Conservation (phyloP, 2,113 vertebrate genomes). For the Phalacrocorax aristotelis region DNA sequence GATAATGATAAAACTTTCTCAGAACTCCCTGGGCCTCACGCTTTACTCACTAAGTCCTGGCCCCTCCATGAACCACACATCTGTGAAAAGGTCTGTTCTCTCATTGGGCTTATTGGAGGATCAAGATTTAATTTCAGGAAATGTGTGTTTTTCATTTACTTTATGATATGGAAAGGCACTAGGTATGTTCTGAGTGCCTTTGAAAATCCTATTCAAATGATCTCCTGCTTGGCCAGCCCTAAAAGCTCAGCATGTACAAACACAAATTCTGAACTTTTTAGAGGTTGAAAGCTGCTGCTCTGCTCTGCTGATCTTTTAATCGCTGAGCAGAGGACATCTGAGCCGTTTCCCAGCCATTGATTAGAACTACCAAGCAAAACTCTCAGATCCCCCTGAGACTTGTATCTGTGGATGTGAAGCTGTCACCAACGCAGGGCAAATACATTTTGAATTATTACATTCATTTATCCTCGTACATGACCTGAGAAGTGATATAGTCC, state of each 20-base stretch:
- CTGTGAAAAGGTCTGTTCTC: not conserved
- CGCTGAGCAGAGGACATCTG: not conserved
- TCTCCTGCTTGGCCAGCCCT: not conserved
- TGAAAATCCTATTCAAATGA: slow-evolving; percentile 41
- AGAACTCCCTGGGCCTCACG: not conserved
- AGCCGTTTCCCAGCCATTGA: not conserved
- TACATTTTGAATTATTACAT: not conserved
- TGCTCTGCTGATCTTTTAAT: slow-evolving; percentile 31
- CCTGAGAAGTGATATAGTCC: not conserved
- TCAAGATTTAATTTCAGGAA: slow-evolving; percentile 17
- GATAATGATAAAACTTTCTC: not conserved
- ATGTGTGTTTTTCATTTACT: not conserved
- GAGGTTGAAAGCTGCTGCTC: slow-evolving; percentile 21
- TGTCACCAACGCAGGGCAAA: not conserved
- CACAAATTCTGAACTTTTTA: not conserved
- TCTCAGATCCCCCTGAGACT: not conserved
- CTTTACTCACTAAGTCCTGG: not conserved
- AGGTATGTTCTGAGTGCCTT: not conserved
- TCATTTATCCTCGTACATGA: not conserved
- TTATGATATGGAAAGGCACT: not conserved
- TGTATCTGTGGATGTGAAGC: not conserved
- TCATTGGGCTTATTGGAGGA: not conserved
- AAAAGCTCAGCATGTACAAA: slow-evolving; percentile 13
- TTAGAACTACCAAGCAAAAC: not conserved
- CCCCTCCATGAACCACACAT: rapidly evolving